Percentiles rank a stretch among this genome's conserved stretches.
phyloP scores from a whole-genome alignment of 1,140 invertebrate genomes.

The Eumaeus atala region DNA sequence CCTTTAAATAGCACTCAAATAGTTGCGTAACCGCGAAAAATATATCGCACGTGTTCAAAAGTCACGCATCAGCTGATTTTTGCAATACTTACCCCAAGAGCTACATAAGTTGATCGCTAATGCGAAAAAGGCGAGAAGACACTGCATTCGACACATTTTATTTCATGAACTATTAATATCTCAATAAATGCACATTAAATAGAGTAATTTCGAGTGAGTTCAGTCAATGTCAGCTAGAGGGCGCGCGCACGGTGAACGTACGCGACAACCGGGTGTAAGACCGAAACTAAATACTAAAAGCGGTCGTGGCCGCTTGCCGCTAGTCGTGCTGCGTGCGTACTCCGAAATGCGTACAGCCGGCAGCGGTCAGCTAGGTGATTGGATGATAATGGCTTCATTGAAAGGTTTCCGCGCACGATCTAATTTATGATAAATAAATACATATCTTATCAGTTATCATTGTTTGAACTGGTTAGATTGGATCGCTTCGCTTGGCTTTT shows the following conservation, averaged over 20 bases:
- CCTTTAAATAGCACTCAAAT: slow-evolving; percentile 20
- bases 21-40: slow-evolving; percentile 38
- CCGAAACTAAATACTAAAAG: slow-evolving; percentile 56
- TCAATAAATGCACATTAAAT: slow-evolving; percentile 55
- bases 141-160: slow-evolving; percentile 58
- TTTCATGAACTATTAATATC: slow-evolving; percentile 49
- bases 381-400: slow-evolving; percentile 2
- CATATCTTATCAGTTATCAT: slow-evolving; percentile 7
- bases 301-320: slow-evolving; percentile 33
- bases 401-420: slow-evolving; percentile 7
- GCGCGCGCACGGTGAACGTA: slow-evolving; percentile 38
- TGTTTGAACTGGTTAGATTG: neutral
- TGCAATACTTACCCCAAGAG: slow-evolving; percentile 59
- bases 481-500: neutral
- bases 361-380: neutral
- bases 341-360: neutral
- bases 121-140: slow-evolving; percentile 40
- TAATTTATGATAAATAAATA: neutral
- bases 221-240: slow-evolving; percentile 46
- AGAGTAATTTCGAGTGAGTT: slow-evolving; percentile 47
- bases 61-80: slow-evolving; percentile 58
- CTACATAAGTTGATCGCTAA: slow-evolving; percentile 39
- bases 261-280: slow-evolving; percentile 44
- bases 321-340: too few relatives aligned
- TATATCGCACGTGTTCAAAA: slow-evolving; percentile 57